phyloP scores from a whole-genome alignment of 2,888 invertebrate species.

The Phengaris alcon region DNA sequence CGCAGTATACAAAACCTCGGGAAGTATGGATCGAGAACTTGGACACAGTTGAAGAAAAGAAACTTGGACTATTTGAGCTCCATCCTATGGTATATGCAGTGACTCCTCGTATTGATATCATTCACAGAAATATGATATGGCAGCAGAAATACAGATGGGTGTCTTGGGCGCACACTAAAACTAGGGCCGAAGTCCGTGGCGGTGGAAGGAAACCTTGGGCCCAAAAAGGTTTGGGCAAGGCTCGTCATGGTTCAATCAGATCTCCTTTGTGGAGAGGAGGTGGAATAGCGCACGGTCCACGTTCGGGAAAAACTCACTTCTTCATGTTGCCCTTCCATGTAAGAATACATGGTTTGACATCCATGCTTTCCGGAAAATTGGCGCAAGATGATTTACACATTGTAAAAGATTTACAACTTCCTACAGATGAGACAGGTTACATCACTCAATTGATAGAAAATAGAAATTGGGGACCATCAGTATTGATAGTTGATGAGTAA shows the following conservation, averaged over 20 bases:
- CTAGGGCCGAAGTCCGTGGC: constrained; percentile 91
- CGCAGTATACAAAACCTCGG: constrained; percentile 80
- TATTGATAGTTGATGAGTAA: constrained; percentile 94
- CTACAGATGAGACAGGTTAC: constrained; percentile 87
- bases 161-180: constrained; percentile 87
- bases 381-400: constrained; percentile 97
- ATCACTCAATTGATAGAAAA: constrained; percentile 88
- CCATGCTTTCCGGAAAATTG: constrained; percentile 92
- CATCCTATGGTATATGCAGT: constrained; percentile 93
- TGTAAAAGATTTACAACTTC: constrained; percentile 91
- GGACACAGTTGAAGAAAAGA: constrained; percentile 85
- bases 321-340: constrained; percentile 93
- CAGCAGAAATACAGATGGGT: constrained; percentile 90
- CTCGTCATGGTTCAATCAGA: constrained; percentile 94
- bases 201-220: constrained; percentile 98
- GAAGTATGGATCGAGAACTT: constrained; percentile 94
- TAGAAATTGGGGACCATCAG: constrained; percentile 97
- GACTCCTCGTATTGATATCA: constrained; percentile 90
- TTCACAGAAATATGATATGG: constrained; percentile 93
- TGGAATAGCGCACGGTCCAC: constrained; percentile 92
- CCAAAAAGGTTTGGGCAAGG: constrained; percentile 94
- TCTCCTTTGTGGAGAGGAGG: constrained; percentile 93
- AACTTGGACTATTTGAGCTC: constrained; percentile 90
- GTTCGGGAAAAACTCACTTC: constrained; percentile 93
- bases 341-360: constrained; percentile 88